Base-by-base conservation (phyloP, 1,140 invertebrate genomes). In the Trachymyrmex septentrionalis region DNA sequence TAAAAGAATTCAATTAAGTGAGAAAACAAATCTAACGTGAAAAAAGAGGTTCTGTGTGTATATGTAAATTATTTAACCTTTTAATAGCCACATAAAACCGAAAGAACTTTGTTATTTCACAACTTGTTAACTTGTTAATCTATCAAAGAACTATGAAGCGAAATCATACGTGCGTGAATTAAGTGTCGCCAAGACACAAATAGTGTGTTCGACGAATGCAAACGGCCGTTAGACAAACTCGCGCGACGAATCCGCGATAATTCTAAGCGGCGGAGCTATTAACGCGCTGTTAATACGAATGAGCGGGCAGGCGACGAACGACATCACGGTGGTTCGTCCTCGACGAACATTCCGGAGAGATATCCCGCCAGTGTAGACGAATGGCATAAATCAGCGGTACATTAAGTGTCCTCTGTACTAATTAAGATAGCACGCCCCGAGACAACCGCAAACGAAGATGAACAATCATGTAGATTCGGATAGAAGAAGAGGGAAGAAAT, bases 381-480 rank as follows among this genome's bases (percentile, higher is more conserved):
- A 92, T 92, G 89, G 69, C 85, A 92, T 92, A 92, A 92, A 92
- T 90, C 89, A 92, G 87, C 64, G 80, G 72, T 75, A 86, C 87
- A 87, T 89, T 91, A 92, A 92, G 92, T 90, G 89, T 87, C 86
- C 61, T 84, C 86, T 78, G 89, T 92, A 92, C 92, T 92, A 92
- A 92, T 92, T 92, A 92, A 92, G 90, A 92, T 89, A 92, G 87
- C 64, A 57, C 57, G 85, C 69, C 81, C 81, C 69, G 84, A 87
- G 87, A 90, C 86, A 73, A 72, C 86, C 84, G 78, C 76, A 71
- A 66, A 89, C 78, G 86, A 88, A 80, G 85, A 73, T 71, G 88
- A 87, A 72, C 71, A 82, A 77, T 66, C 81, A 24, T 38, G 27
- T 24, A 34, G 30, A 67, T 21, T 38, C 10, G 12, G 48, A 59